These are phyloP conservation scores for Pocillopora damicornis DNA, from an alignment of 64 coral and sea anemone genomes.

Conservation along the genomic window DNA sequence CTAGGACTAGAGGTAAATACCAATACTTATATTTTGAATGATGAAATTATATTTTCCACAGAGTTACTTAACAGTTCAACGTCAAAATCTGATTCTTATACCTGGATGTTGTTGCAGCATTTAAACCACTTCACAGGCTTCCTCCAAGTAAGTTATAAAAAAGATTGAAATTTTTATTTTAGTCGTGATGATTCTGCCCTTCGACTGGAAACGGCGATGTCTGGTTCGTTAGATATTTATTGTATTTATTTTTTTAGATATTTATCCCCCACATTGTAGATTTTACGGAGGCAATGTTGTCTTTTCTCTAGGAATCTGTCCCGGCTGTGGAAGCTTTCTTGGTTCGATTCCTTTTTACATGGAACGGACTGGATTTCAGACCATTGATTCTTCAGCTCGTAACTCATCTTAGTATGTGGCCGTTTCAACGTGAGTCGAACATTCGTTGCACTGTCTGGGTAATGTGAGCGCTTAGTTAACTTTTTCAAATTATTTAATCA, in stretches of 20 bases:
- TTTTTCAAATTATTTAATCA: no score
- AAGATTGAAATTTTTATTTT: no score
- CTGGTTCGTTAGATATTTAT: no score
- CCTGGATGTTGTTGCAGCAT: slow-evolving; percentile 36
- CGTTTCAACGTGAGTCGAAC: slow-evolving; percentile 78
- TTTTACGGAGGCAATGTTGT: neutral
- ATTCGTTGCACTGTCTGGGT: neutral
- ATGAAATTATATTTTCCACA: neutral
- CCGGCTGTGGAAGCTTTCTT: slow-evolving; percentile 75
- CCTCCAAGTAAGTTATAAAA: slow-evolving; percentile 55
- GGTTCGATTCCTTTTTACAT: slow-evolving; percentile 70
- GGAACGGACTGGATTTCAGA: slow-evolving; percentile 80
- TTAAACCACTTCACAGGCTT: slow-evolving; percentile 64
- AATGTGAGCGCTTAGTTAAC: no score
- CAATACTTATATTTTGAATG: no score
- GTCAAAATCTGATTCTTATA: neutral
- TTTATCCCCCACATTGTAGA: neutral
- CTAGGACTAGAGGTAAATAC: no score
- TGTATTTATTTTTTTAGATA: neutral
- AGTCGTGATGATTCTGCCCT: no score
- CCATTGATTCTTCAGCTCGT: slow-evolving; percentile 77
- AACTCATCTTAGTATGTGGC: slow-evolving; percentile 60
- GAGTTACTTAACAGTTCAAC: slow-evolving; percentile 42
- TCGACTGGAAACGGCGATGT: neutral
- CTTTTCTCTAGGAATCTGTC: slow-evolving; percentile 67